phyloP scores from a whole-genome alignment of 2,888 invertebrate species.

The Heliconius charithonia region DNA sequence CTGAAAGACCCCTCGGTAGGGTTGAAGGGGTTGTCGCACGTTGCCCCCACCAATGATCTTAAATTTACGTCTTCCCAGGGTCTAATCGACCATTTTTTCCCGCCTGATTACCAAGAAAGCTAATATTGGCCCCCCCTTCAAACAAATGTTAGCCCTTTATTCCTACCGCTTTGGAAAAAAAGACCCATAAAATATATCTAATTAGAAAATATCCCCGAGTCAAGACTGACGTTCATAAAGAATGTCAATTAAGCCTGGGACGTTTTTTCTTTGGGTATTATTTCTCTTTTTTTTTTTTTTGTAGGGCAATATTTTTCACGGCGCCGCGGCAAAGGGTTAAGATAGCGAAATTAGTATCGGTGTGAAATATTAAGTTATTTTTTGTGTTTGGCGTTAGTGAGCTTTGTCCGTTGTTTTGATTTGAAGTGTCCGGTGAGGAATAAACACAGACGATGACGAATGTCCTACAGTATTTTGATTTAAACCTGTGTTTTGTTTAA shows the following conservation, averaged over 20 bases:
- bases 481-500: background rate
- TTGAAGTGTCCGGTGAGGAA: background rate
- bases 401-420: conserved; percentile 52
- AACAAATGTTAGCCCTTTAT: conserved; percentile 84
- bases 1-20: conserved; percentile 46
- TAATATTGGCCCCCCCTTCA: conserved; percentile 81
- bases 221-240: conserved; percentile 84
- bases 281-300: conserved; percentile 42
- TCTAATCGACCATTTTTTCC: conserved; percentile 82
- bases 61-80: conserved; percentile 79
- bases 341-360: conserved; percentile 83
- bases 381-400: conserved; percentile 70
- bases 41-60: conserved; percentile 75
- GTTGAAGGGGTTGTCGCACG: conserved; percentile 59
- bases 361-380: conserved; percentile 83
- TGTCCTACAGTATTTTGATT: background rate
- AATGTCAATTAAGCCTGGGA: conserved; percentile 83
- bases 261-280: conserved; percentile 67
- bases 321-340: conserved; percentile 81
- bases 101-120: conserved; percentile 82
- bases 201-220: conserved; percentile 84
- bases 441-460: background rate
- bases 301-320: conserved; percentile 69
- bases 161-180: conserved; percentile 81
- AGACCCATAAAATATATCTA: conserved; percentile 84